phyloP scores from a whole-genome alignment of 2,797 vertebrate genomes.

The Rhynchotus rufescens region DNA sequence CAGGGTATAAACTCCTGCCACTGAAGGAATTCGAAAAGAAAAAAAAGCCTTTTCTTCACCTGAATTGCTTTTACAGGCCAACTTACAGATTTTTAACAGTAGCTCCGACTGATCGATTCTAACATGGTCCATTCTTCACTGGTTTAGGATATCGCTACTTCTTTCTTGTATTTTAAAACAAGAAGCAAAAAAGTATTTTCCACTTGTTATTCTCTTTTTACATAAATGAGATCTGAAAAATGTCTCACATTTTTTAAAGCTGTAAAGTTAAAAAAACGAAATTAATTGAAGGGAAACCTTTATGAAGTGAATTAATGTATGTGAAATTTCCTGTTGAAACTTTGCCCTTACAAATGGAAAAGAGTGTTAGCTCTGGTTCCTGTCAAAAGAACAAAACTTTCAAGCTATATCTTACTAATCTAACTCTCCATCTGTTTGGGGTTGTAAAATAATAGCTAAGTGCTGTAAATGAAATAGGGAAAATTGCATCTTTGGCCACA shows the following conservation, averaged over 20 bases:
- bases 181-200: not conserved
- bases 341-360: not conserved
- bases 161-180: not conserved
- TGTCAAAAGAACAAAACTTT: slow-evolving; percentile 23
- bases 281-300: not conserved
- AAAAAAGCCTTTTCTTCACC: not conserved
- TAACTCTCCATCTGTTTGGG: not conserved
- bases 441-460: slow-evolving; percentile 47
- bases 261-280: not conserved
- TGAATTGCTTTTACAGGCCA: not conserved
- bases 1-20: not conserved
- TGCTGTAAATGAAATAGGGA: slow-evolving; percentile 14
- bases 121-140: not conserved
- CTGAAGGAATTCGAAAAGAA: not conserved
- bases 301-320: not conserved
- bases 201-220: not conserved
- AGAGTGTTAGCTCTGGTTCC: not conserved
- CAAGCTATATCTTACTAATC: not conserved
- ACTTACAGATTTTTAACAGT: not conserved
- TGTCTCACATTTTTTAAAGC: not conserved
- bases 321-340: not conserved
- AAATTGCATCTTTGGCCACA: not conserved
- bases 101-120: not conserved
- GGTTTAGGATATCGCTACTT: not conserved
- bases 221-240: not conserved